phyloP scores from a whole-genome alignment of 2,888 invertebrate genomes.

The Spodoptera picta region DNA sequence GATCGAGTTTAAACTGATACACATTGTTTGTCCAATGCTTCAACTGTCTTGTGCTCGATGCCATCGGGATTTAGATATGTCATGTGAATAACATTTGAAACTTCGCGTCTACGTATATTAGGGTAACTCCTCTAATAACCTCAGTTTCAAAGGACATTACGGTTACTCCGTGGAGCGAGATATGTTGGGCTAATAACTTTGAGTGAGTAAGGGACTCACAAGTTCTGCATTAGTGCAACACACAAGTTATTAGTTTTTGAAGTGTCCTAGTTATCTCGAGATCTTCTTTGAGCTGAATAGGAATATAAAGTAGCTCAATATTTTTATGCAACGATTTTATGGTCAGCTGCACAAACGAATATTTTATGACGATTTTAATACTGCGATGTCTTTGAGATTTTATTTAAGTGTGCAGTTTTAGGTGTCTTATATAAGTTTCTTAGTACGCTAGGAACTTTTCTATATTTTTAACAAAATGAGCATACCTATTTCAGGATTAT shows the following conservation, averaged over 20 bases:
- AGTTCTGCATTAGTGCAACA: constrained; percentile 23
- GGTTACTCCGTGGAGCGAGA: constrained; percentile 21
- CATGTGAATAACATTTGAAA: constrained; percentile 21
- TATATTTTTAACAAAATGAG: too few relatives aligned
- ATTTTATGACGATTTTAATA: too few relatives aligned
- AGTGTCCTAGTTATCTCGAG: constrained; percentile 9
- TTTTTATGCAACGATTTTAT: too few relatives aligned
- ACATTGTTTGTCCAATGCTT: constrained; percentile 39
- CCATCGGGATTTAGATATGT: constrained; percentile 21
- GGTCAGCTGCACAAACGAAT: too few relatives aligned
- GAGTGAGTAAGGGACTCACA: constrained; percentile 11
- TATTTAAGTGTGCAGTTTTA: too few relatives aligned
- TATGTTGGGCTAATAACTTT: constrained; percentile 33
- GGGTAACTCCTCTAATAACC: constrained; percentile 31
- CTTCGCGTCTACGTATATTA: constrained; percentile 7
- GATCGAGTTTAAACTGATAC: constrained; percentile 56
- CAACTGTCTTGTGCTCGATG: constrained; percentile 17
- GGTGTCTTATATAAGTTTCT: too few relatives aligned
- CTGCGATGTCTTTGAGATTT: too few relatives aligned
- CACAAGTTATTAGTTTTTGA: constrained; percentile 24
- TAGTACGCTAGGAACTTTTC: too few relatives aligned
- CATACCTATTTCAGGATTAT: too few relatives aligned
- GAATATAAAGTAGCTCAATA: not conserved
- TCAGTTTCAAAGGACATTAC: constrained; percentile 40
- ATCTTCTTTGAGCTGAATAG: not conserved